phyloP scores from a whole-genome alignment of 2,113 vertebrate species.

The Larimichthys polyactis region DNA sequence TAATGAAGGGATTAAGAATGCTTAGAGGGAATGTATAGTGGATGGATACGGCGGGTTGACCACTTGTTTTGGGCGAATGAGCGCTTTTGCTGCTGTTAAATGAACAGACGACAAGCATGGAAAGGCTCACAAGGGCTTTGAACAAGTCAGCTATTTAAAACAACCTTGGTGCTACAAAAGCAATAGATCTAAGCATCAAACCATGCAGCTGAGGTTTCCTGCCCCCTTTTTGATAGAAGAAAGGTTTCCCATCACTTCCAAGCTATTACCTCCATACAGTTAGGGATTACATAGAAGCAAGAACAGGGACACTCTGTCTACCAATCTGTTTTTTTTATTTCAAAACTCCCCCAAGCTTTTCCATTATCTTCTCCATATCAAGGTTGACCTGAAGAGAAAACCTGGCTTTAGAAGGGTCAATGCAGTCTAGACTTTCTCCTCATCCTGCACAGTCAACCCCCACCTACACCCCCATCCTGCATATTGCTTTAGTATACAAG shows the following conservation, averaged over 20 bases:
- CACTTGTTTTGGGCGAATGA: constrained; percentile 11
- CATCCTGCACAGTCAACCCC: constrained; percentile 41
- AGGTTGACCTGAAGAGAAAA: constrained; percentile 86
- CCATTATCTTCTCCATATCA: constrained; percentile 90
- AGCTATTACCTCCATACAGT: constrained; percentile 85
- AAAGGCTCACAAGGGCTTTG: constrained; percentile 38
- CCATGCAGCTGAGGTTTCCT: constrained; percentile 63
- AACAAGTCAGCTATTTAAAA: constrained; percentile 48
- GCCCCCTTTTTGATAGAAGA: constrained; percentile 74
- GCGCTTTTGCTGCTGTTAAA: constrained; percentile 15
- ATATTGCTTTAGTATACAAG: constrained; percentile 84
- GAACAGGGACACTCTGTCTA: constrained; percentile 82
- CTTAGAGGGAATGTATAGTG: not conserved
- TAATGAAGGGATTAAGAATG: constrained; percentile 22
- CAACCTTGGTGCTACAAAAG: constrained; percentile 35
- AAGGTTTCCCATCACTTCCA: constrained; percentile 82
- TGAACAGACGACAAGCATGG: constrained; percentile 12
- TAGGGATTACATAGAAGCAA: constrained; percentile 78
- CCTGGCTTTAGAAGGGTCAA: constrained; percentile 89
- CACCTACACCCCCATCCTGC: constrained; percentile 71
- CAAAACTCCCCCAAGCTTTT: constrained; percentile 90
- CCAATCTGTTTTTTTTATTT: constrained; percentile 87
- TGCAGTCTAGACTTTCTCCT: constrained; percentile 85
- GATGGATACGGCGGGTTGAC: constrained; percentile 13
- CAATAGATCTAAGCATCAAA: constrained; percentile 63